These are phyloP conservation scores for Cyprinodon tularosa DNA, from an alignment of 2,113 vertebrate species.

Conservation along the genomic window DNA sequence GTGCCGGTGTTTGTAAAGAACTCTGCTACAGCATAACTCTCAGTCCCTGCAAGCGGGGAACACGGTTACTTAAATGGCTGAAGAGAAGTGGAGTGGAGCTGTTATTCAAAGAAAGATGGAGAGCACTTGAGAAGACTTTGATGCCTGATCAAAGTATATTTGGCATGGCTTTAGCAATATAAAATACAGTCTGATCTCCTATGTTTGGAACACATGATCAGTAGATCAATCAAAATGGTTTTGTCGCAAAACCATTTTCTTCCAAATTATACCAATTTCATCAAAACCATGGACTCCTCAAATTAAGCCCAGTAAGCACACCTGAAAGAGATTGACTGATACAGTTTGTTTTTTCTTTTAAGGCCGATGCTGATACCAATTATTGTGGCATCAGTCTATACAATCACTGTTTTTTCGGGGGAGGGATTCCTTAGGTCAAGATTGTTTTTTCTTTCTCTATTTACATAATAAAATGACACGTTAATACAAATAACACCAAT, in stretches of 20 bases:
- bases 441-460: no score
- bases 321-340: no score
- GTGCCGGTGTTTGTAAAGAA: conserved; percentile 51
- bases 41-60: conserved; percentile 52
- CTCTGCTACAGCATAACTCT: conserved; percentile 55
- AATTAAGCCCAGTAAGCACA: no score
- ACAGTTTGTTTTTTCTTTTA: no score
- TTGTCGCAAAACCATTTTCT: not conserved
- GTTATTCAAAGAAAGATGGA: conserved; percentile 47
- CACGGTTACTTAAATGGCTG: conserved; percentile 49
- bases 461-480: no score
- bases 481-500: not conserved
- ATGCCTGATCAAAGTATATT: conserved; percentile 5
- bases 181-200: not conserved
- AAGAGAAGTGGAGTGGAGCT: conserved; percentile 32
- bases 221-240: not conserved
- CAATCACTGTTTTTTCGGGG: no score
- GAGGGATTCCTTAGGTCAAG: no score
- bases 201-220: not conserved
- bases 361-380: no score
- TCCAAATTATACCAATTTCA: not conserved
- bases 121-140: not conserved
- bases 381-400: no score
- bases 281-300: not conserved
- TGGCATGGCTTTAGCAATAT: not conserved